These are phyloP conservation scores for Charaxes varanes DNA, from an alignment of 1,140 invertebrate genomes.

Conservation along the genomic window DNA sequence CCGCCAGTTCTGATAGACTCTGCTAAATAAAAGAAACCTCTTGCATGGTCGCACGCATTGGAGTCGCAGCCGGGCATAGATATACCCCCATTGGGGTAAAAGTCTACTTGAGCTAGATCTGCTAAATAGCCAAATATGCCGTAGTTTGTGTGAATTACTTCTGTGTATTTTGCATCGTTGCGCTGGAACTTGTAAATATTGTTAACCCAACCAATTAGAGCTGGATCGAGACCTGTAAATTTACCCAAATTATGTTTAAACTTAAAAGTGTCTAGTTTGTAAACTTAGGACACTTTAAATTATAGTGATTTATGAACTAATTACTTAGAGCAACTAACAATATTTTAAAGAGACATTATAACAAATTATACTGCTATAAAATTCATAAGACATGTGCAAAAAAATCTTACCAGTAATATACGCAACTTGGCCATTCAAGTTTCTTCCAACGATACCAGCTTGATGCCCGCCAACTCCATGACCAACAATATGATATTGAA, in stretches of 20 bases:
- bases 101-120: conserved; percentile 77
- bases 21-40: conserved; percentile 41
- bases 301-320: too few relatives aligned
- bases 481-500: conserved; percentile 79
- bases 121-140: conserved; percentile 60
- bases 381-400: too few relatives aligned
- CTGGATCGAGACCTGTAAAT: conserved; percentile 69
- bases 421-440: conserved; percentile 39
- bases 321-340: too few relatives aligned
- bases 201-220: conserved; percentile 58
- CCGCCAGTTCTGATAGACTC: conserved; percentile 40
- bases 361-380: too few relatives aligned
- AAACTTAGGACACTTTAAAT: too few relatives aligned
- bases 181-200: conserved; percentile 68
- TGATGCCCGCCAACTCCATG: conserved; percentile 89
- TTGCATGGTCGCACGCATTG: conserved; percentile 45
- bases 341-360: too few relatives aligned
- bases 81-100: conserved; percentile 79
- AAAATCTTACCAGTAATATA: conserved; percentile 39
- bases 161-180: conserved; percentile 75
- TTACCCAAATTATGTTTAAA: too few relatives aligned
- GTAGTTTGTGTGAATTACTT: conserved; percentile 79
- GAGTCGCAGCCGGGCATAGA: conserved; percentile 79
- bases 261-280: too few relatives aligned
- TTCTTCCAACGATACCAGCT: conserved; percentile 81